Percentiles rank a stretch among this genome's conserved stretches.
Conservation (phyloP, 1,140 invertebrate species). For the Babylonia areolata region DNA sequence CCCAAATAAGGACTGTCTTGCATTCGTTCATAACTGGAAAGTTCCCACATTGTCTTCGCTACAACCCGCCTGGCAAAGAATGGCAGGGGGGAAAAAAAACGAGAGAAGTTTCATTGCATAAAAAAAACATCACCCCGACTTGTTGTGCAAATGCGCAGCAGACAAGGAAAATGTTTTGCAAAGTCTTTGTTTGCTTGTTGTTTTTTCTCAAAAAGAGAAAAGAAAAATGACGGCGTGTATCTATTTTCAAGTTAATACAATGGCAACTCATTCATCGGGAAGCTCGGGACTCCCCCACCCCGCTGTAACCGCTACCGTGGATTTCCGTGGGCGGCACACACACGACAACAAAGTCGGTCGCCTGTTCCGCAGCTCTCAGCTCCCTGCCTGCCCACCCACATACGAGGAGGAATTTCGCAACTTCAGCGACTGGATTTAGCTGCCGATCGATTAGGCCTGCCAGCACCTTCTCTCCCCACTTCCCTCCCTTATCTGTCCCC, state of each 20-base stretch:
- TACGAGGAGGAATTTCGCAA: not conserved
- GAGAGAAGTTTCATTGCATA: no score
- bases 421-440: constrained; percentile 18
- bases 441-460: not conserved
- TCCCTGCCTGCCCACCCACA: not conserved
- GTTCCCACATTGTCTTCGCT: not conserved
- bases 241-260: not conserved
- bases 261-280: not conserved
- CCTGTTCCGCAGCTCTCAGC: not conserved
- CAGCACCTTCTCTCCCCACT: not conserved
- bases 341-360: constrained; percentile 14
- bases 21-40: not conserved
- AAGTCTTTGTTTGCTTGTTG: no score
- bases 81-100: no score
- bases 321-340: constrained; percentile 1
- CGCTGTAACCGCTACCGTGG: not conserved
- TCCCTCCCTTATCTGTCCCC: not conserved
- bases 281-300: not conserved
- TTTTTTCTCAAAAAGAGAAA: not conserved
- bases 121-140: no score
- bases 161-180: no score
- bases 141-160: no score
- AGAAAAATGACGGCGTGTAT: not conserved
- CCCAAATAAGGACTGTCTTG: constrained; percentile 1
- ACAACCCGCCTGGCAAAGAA: not conserved